Base-by-base conservation (phyloP, 2,888 invertebrate species). In the Sphaerophoria taeniata region DNA sequence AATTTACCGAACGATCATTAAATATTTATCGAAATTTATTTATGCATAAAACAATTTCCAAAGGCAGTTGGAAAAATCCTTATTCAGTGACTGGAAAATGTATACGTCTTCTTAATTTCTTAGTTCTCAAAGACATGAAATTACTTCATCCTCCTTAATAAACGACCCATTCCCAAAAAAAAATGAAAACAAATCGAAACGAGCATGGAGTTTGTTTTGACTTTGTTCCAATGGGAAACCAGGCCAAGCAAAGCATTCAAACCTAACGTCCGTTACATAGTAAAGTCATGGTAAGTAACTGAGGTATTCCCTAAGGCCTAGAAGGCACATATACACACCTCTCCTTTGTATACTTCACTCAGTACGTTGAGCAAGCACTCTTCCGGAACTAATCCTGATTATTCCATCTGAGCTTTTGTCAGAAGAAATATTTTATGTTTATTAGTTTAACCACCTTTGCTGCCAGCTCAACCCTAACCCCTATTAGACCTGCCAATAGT, bases 351-450 rank as follows among this genome's bases (percentile, higher is more conserved):
- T 39, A 53, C 65, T 71, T 55, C 16, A 67, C 55, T 55, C 72
- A 72, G 60, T 34, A 72, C 72, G 77, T 82, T 82, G 67, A 69
- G 72, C 36, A 77, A 72, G 51, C 82, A 49, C 34, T 77, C 76
- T 73, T 55, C 77, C 72, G 72, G 71, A 82, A 82, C 60, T 69
- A 82, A 81, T 81, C 12, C 43, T 12, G 65, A 81, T 71, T 71
- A 75, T 67, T 55, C 65, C 33, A 65, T 67, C 67, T 67, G 31
- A 39, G 53, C 67, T 49, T 67, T 53, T 67, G 43, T 39, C 53
- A 39, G 67, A 39, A 39, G 67, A 39, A 67, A 67, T 53, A 67
- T 67, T 67, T 53, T 67, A 67, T 67, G 67, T 67, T 67, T 67
- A 67, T 67, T 53, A 67, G 39, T 67, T 39, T 53, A 67, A 67